phyloP scores from a whole-genome alignment of 2,797 vertebrate genomes.

The Lithobates sylvaticus region DNA sequence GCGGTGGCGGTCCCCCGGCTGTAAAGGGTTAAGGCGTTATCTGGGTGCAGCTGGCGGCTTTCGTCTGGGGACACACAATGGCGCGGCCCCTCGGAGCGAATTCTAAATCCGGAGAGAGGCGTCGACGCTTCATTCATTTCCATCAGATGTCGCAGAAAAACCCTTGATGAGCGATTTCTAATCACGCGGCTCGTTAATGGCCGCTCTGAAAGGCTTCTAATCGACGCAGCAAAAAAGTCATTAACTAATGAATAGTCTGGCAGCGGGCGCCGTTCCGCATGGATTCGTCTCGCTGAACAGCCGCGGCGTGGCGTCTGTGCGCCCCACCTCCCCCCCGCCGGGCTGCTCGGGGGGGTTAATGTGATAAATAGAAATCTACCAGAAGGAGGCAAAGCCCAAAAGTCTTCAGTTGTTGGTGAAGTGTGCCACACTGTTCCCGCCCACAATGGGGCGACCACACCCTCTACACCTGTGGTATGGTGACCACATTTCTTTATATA shows the following conservation, averaged over 20 bases:
- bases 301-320: background rate
- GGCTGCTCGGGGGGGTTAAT: background rate
- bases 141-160: conserved; percentile 13
- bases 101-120: conserved; percentile 23
- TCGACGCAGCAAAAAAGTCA: conserved; percentile 4
- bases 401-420: background rate
- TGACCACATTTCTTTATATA: too few relatives aligned
- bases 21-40: background rate
- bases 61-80: background rate
- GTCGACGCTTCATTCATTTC: conserved; percentile 7
- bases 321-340: too few relatives aligned
- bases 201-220: conserved; percentile 11
- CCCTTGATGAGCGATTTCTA: conserved; percentile 3
- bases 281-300: background rate
- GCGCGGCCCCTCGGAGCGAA: background rate
- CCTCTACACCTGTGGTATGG: too few relatives aligned
- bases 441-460: too few relatives aligned
- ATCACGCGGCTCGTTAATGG: background rate
- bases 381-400: background rate
- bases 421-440: too few relatives aligned
- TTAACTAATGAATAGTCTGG: conserved; percentile 22
- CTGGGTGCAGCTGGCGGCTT: background rate
- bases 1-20: background rate
- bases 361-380: background rate
- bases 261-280: background rate